Base-by-base conservation (phyloP, 30 jellyfish, hydroid and myxozoan species). In the Mastigias papua region DNA sequence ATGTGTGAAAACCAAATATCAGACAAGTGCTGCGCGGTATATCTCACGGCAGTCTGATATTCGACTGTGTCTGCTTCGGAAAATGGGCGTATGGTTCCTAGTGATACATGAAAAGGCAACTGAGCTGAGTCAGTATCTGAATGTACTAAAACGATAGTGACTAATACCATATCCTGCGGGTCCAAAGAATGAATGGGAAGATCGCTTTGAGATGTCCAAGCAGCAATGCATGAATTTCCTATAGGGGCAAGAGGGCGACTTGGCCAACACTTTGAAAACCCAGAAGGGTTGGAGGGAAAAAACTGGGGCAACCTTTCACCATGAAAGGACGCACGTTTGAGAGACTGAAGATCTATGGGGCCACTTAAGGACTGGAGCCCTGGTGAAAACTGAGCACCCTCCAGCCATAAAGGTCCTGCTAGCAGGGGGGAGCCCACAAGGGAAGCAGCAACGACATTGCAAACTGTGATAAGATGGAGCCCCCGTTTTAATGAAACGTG, bases 381-480 rank as follows among this genome's bases (percentile, higher is more conserved):
- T 71, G 82, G 82, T 17, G 69, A 71, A 71, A 71, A 71, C 35
- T 71, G 82, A 71, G 16, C 20, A 2, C 82, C 65, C 82, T 46
- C 82, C n/a, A 31, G 82, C 54, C 54, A 42, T 42, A 42, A 42
- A 42, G 54, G 54, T 42, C 54, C 54, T 15, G 54, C 13, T 0
- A 42, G 13, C 13, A 42, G 54, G 54, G 54, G 54, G 54, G 54
- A 42, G n/a, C 54, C 54, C 11, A 60, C n/a, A 60, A 22, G 33
- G 7, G 72, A 21, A 60, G 33, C 33, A 60, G 29, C 72, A 21
- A 60, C 33, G 9, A 60, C 72, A 21, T 6, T 6, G 33, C 72
- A 60, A 60, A 60, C 72, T 60, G 72, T 60, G 72, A 60, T 21
- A 60, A 60, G 11, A 27, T 60, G 10, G 72, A 60, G 33, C 72